Percentiles rank a stretch among this genome's conserved stretches.
Conservation (phyloP, 1,140 invertebrate species). For the Meteorus sp. region DNA sequence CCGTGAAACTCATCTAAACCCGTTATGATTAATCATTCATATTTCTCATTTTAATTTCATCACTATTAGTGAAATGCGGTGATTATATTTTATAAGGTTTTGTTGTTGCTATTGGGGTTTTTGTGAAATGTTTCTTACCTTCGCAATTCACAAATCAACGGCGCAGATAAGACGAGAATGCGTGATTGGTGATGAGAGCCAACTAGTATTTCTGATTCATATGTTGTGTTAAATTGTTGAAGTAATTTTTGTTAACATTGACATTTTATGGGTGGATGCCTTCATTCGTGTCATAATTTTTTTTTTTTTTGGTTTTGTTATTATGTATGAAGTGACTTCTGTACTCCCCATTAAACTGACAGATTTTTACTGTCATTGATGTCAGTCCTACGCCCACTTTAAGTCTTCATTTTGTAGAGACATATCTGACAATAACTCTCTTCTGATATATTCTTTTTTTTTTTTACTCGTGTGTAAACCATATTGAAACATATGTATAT, state of each 20-base stretch:
- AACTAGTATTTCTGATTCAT: background rate
- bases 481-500: background rate
- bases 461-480: too few species aligned
- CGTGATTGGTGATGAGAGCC: background rate
- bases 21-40: too few species aligned
- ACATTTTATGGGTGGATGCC: too few species aligned
- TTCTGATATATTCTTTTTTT: background rate
- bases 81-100: too few species aligned
- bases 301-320: background rate
- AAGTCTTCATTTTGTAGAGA: background rate
- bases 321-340: background rate
- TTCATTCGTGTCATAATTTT: background rate
- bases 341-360: conserved; percentile 8
- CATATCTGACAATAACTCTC: too few species aligned
- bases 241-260: too few species aligned
- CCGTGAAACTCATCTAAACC: too few species aligned
- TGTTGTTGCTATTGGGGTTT: background rate
- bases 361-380: conserved; percentile 3
- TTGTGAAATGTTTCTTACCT: background rate
- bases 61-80: too few species aligned
- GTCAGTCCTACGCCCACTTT: conserved; percentile 7
- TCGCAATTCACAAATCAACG: background rate
- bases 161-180: background rate
- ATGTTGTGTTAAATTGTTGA: too few species aligned
- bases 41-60: too few species aligned